phyloP scores from a whole-genome alignment of 1,140 invertebrate species.

The Formica selysi region DNA sequence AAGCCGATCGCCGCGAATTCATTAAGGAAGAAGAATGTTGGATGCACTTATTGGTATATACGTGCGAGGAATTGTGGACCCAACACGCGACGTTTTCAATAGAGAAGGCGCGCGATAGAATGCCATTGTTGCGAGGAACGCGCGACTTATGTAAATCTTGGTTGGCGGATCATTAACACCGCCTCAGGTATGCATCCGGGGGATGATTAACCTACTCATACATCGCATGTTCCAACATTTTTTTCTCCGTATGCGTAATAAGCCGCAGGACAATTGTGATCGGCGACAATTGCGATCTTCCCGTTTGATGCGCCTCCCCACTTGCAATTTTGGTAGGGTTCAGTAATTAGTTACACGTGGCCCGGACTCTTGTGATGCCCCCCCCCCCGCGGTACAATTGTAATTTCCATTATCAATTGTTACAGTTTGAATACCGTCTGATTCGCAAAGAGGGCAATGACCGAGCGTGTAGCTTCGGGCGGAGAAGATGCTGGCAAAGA shows the following conservation, averaged over 20 bases:
- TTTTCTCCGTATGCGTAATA: background rate
- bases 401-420: slow-evolving; percentile 30
- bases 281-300: background rate
- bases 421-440: slow-evolving; percentile 20
- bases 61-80: slow-evolving; percentile 47
- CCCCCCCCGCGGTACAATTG: background rate
- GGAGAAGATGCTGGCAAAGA: background rate
- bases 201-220: slow-evolving; percentile 32
- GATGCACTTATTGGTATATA: slow-evolving; percentile 51
- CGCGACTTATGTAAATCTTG: slow-evolving; percentile 37
- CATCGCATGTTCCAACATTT: no score
- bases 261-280: background rate
- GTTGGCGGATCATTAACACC: slow-evolving; percentile 25
- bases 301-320: background rate
- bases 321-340: slow-evolving; percentile 15
- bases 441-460: background rate
- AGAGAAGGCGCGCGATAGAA: slow-evolving; percentile 26
- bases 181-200: background rate
- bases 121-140: slow-evolving; percentile 29
- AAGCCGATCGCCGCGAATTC: slow-evolving; percentile 51
- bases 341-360: background rate
- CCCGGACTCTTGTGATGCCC: background rate
- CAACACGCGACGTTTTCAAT: slow-evolving; percentile 4
- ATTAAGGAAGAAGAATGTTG: slow-evolving; percentile 63
- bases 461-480: background rate